Evolutionary conservation across 2,888 invertebrate genomes (phyloP).

Genomic region (Meghimatium bilineatum): DNA sequence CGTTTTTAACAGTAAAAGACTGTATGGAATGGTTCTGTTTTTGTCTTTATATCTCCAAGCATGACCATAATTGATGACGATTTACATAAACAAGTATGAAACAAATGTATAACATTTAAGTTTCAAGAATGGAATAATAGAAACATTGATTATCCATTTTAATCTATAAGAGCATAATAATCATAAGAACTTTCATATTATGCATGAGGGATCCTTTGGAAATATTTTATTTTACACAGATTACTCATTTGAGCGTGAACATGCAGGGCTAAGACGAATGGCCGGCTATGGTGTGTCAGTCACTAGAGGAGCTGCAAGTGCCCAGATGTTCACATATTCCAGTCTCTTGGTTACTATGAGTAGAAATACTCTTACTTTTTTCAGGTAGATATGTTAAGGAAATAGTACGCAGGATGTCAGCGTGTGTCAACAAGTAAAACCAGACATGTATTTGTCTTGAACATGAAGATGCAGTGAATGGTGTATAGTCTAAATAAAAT

Average conservation of each 20-base stretch:
- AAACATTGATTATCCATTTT: too few relatives aligned
- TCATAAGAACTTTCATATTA: too few relatives aligned
- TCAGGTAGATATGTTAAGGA: constrained; percentile 22
- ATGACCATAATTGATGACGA: too few relatives aligned
- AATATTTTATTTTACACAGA: constrained; percentile 69
- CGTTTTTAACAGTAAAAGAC: too few relatives aligned
- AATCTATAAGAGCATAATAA: too few relatives aligned
- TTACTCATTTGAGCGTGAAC: constrained; percentile 81
- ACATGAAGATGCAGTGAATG: background rate
- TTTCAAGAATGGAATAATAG: too few relatives aligned
- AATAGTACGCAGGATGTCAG: background rate
- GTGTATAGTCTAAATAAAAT: background rate
- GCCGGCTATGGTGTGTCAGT: constrained; percentile 81
- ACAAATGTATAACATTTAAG: too few relatives aligned
- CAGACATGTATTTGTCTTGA: background rate
- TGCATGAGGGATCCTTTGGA: background rate
- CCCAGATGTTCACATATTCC: constrained; percentile 82
- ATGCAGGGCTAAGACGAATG: constrained; percentile 80
- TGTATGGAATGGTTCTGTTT: too few relatives aligned
- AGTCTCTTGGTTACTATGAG: constrained; percentile 82
- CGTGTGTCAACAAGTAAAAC: background rate
- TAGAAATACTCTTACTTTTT: constrained; percentile 80
- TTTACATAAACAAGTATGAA: too few relatives aligned
- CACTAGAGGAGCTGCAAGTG: constrained; percentile 82
- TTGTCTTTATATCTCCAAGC: too few relatives aligned